A percentile compares a stretch with the other conserved stretches of the same genome.
phyloP scores from a whole-genome alignment of 2,888 invertebrate genomes.

The Lutraria lutraria region DNA sequence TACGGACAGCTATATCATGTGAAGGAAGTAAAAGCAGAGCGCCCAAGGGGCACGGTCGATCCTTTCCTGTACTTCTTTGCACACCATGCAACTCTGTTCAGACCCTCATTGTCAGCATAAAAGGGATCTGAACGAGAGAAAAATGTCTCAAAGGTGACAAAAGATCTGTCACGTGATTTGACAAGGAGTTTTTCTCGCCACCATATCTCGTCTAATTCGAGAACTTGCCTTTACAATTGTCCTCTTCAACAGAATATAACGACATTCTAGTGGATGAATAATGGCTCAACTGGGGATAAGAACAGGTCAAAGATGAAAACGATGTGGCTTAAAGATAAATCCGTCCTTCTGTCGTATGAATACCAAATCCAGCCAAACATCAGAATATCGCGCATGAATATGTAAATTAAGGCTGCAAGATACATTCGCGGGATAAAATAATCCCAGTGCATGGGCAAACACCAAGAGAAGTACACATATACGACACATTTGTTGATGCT shows the following conservation, averaged over 20 bases:
- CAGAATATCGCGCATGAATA: conserved; percentile 66
- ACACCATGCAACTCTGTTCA: conserved; percentile 16
- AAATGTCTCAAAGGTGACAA: conserved; percentile 15
- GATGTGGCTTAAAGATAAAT: conserved; percentile 56
- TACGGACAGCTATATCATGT: neutral
- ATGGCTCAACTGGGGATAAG: conserved; percentile 39
- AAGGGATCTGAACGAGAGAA: neutral
- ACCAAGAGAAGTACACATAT: conserved; percentile 24
- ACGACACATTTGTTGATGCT: conserved; percentile 51
- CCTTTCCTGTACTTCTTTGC: neutral
- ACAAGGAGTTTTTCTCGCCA: conserved; percentile 28
- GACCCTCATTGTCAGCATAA: conserved; percentile 23
- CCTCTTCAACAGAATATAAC: conserved; percentile 35
- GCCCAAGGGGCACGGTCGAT: neutral
- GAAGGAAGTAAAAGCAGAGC: neutral
- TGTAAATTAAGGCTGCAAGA: conserved; percentile 60
- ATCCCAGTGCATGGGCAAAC: conserved; percentile 39
- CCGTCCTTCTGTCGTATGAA: conserved; percentile 69
- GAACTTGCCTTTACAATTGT: conserved; percentile 18
- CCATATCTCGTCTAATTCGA: conserved; percentile 21
- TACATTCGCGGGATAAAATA: conserved; percentile 61
- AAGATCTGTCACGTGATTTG: conserved; percentile 21
- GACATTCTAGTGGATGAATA: conserved; percentile 44
- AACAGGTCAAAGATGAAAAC: conserved; percentile 61
- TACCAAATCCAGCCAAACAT: conserved; percentile 59